These are phyloP conservation scores for Apis cerana DNA, from an alignment of 1,140 invertebrate genomes.

Conservation along the genomic window DNA sequence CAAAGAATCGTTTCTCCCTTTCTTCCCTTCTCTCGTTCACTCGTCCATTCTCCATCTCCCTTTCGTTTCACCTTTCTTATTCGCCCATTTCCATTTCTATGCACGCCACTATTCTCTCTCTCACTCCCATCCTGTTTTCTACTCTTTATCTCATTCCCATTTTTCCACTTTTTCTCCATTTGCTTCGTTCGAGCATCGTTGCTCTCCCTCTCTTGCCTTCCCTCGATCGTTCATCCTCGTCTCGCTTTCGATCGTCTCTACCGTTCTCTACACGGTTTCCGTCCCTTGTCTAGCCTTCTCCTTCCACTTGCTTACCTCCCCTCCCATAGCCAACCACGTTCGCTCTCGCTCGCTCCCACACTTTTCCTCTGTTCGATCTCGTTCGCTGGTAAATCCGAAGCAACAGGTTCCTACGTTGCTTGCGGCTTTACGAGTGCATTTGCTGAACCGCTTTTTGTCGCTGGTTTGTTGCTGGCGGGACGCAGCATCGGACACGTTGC, in stretches of 20 bases:
- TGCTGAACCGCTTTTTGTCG: conserved; percentile 57
- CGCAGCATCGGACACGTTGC: conserved; percentile 17
- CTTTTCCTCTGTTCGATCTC: conserved; percentile 26
- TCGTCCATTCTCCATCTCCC: neutral
- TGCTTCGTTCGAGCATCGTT: neutral
- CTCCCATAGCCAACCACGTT: neutral
- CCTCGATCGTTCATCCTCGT: neutral
- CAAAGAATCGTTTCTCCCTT: conserved; percentile 43
- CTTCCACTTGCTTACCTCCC: neutral
- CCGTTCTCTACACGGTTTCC: neutral
- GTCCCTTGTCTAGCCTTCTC: neutral
- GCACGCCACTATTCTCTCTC: neutral
- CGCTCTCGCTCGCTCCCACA: conserved; percentile 22
- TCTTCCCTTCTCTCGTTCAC: neutral
- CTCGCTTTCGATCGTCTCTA: neutral
- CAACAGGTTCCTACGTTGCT: conserved; percentile 67
- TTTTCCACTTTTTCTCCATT: neutral
- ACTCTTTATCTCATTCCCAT: neutral
- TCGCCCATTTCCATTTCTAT: conserved; percentile 18
- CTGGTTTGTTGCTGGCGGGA: neutral
- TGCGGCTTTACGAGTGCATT: conserved; percentile 40
- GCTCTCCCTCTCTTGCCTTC: neutral
- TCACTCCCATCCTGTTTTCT: neutral
- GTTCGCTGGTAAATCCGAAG: conserved; percentile 53
- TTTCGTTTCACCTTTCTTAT: conserved; percentile 32